Evolutionary conservation across 2,888 invertebrate genomes (phyloP), one percentile per base, ranked within the genome.

Genomic region (Caenorhabditis auriculariae): DNA sequence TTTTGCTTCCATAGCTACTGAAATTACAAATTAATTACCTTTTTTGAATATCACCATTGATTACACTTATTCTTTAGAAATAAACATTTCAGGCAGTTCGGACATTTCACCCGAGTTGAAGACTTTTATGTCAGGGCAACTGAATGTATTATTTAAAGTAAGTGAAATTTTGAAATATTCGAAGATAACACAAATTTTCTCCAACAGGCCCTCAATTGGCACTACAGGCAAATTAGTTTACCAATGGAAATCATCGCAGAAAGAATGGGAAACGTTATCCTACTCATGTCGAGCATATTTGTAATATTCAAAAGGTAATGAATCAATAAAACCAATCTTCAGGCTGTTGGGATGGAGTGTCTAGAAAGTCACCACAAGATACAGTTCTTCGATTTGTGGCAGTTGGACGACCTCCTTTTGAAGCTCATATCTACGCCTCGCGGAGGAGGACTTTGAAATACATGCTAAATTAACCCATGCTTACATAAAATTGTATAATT

Each of bases 381-480:
- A 28, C 71, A 72, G 48, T 65, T 74, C 46, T 74, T 74, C 64
- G 74, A 72, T 32, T 53, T 74, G 17, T 74, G 74, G 74, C 66
- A 74, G 44, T 44, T 74, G 23, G 74, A 74, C 42, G 69, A 72
- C 41, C 43, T 74, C 0, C 43, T 74, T 4, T 63, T 69, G 12
- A 69, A 74, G 28, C 50, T 74, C 28, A 54, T 67, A n/a, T n/a
- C n/a, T n/a, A n/a, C n/a, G n/a, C n/a, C n/a, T n/a, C n/a, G n/a
- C n/a, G n/a, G n/a, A n/a, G n/a, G n/a, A n/a, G n/a, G n/a, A n/a
- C n/a, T n/a, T n/a, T n/a, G n/a, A n/a, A n/a, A n/a, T n/a, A n/a
- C n/a, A n/a, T n/a, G n/a, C n/a, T n/a, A n/a, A n/a, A n/a, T n/a
- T n/a, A n/a, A n/a, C n/a, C n/a, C n/a, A n/a, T n/a, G n/a, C n/a